These are phyloP conservation scores for Nannobrachium achirus DNA, from an alignment of 2,113 vertebrate species.

Conservation along the genomic window DNA sequence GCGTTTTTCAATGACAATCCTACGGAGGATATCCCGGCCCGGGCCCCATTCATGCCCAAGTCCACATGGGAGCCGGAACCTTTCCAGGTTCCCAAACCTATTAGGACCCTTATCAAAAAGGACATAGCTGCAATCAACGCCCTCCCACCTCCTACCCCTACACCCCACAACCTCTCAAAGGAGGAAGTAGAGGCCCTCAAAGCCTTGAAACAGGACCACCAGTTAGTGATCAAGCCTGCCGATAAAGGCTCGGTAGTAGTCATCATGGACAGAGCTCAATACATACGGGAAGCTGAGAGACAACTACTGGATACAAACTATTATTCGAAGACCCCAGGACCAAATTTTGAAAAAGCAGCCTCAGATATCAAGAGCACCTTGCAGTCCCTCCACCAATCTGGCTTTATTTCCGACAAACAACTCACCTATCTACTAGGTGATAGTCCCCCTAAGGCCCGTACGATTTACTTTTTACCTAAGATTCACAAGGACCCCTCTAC, in stretches of 20 bases:
- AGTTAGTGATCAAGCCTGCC: constrained; percentile 7
- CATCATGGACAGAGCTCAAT: background rate
- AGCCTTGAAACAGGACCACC: background rate
- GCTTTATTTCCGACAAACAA: background rate
- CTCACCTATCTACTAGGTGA: background rate
- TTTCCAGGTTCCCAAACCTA: background rate
- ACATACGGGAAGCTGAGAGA: background rate
- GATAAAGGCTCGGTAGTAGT: background rate
- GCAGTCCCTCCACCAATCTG: too few species aligned
- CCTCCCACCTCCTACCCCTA: background rate
- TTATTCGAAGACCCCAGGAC: background rate
- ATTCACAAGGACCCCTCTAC: constrained; percentile 3
- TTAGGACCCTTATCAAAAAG: too few species aligned
- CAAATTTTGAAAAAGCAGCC: too few species aligned
- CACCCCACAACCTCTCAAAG: background rate
- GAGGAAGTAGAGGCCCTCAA: background rate
- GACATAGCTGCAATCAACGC: background rate
- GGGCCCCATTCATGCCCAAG: background rate
- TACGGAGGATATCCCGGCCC: background rate
- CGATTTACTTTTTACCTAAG: constrained; percentile 14
- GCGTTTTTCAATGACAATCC: background rate
- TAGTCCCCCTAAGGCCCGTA: background rate
- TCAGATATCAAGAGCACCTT: too few species aligned
- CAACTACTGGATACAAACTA: background rate
- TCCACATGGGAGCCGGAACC: background rate